phyloP scores from a whole-genome alignment of 2,113 vertebrate species.

The Probosciger aterrimus region DNA sequence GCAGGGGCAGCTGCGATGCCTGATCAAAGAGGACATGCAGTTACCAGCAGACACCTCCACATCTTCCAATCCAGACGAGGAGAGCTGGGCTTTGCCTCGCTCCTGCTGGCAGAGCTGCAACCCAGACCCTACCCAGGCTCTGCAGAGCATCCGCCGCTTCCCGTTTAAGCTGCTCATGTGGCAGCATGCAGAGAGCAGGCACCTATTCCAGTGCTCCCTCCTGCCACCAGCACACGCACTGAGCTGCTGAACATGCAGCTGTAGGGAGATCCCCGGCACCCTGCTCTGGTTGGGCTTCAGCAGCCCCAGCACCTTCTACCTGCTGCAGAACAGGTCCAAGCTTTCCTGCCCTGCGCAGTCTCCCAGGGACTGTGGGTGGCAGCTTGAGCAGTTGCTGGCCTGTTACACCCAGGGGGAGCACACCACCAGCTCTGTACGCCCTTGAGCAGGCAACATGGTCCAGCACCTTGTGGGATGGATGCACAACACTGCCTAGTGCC shows the following conservation, averaged over 20 bases:
- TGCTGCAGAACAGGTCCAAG: not conserved
- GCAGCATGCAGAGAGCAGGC: not conserved
- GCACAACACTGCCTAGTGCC: not conserved
- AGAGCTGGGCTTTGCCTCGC: not conserved
- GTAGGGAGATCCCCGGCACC: not conserved
- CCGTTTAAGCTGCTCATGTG: not conserved
- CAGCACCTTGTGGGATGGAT: not conserved
- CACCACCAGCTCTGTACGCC: no score
- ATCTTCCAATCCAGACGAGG: fast-evolving
- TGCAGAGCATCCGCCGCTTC: not conserved
- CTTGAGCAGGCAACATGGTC: not conserved
- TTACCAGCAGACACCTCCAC: not conserved
- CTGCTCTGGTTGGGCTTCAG: not conserved
- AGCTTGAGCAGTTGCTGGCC: not conserved
- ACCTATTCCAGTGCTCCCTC: not conserved
- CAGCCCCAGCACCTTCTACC: not conserved
- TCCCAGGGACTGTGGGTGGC: not conserved
- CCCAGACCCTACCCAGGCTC: not conserved
- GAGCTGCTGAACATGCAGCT: not conserved
- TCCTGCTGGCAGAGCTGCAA: not conserved
- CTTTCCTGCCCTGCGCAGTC: not conserved
- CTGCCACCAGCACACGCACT: fast-evolving
- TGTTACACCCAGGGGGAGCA: fast-evolving
- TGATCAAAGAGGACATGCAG: not conserved
- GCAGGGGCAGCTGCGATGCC: not conserved